Percentiles rank a stretch among this genome's conserved stretches.
phyloP scores from a whole-genome alignment of 2,113 vertebrate genomes.

The Ptyas mucosa region DNA sequence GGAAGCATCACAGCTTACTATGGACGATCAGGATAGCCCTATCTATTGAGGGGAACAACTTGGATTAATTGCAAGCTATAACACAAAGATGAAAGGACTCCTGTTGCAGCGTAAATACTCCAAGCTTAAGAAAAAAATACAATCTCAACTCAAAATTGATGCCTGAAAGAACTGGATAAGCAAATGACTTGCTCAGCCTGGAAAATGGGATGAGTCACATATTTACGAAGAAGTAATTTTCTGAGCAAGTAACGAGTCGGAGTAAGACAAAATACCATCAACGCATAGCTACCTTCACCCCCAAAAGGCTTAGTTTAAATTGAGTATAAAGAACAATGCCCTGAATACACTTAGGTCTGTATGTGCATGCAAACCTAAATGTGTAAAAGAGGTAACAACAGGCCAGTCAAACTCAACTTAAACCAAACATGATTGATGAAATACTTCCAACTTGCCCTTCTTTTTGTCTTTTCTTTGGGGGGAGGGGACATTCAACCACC shows the following conservation, averaged over 20 bases:
- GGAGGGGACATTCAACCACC: not conserved
- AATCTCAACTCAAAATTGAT: not conserved
- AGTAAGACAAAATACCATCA: not conserved
- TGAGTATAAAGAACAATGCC: not conserved
- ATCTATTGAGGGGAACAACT: not conserved
- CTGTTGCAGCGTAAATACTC: not conserved
- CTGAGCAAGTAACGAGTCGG: not conserved
- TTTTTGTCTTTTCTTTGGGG: not conserved
- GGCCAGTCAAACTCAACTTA: not conserved
- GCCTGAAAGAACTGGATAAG: not conserved
- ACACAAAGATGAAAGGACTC: not conserved
- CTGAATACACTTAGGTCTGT: not conserved
- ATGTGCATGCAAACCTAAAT: not conserved
- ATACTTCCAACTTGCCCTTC: not conserved
- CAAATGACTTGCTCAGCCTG: not conserved
- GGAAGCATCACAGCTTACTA: not conserved
- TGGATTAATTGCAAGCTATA: not conserved
- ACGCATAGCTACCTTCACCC: not conserved
- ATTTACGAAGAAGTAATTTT: not conserved
- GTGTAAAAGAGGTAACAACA: not conserved
- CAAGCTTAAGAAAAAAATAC: not conserved
- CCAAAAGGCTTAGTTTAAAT: not conserved
- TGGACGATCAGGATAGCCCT: not conserved
- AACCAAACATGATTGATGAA: not conserved
- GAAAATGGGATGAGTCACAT: not conserved